Percentiles rank a stretch among this genome's conserved stretches.
phyloP scores from a whole-genome alignment of 2,888 invertebrate genomes.

The Ferdinandea cuprea region DNA sequence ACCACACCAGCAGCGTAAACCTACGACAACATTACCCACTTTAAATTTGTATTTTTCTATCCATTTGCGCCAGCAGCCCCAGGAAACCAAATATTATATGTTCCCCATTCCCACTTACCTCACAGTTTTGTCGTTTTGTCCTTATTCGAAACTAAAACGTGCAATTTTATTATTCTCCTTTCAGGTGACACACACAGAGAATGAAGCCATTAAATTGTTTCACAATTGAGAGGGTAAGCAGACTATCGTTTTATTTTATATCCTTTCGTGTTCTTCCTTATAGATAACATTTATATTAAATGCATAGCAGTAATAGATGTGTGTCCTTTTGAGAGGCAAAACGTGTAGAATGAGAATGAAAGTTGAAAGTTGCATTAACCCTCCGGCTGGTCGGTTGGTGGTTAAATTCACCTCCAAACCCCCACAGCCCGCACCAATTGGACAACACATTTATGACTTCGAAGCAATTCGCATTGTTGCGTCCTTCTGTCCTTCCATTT shows the following conservation, averaged over 20 bases:
- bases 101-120: neutral
- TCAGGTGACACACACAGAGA: slow-evolving; percentile 59
- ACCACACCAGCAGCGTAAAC: neutral
- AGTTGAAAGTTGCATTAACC: slow-evolving; percentile 15
- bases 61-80: neutral
- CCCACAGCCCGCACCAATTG: no score
- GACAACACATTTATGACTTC: slow-evolving; percentile 45
- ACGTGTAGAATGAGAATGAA: slow-evolving; percentile 17
- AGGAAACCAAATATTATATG: neutral
- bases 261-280: slow-evolving; percentile 16
- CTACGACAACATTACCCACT: neutral
- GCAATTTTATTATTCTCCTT: slow-evolving; percentile 38
- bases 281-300: slow-evolving; percentile 18
- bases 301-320: neutral
- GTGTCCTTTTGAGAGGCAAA: neutral
- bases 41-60: neutral
- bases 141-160: slow-evolving; percentile 34
- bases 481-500: no score
- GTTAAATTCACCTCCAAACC: neutral
- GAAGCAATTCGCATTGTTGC: slow-evolving; percentile 29
- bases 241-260: slow-evolving; percentile 24
- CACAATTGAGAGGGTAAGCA: slow-evolving; percentile 58
- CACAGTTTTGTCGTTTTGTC: neutral
- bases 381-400: slow-evolving; percentile 8
- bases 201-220: slow-evolving; percentile 62